phyloP scores from a whole-genome alignment of 2,797 vertebrate genomes.

The Enteromius anoplus region DNA sequence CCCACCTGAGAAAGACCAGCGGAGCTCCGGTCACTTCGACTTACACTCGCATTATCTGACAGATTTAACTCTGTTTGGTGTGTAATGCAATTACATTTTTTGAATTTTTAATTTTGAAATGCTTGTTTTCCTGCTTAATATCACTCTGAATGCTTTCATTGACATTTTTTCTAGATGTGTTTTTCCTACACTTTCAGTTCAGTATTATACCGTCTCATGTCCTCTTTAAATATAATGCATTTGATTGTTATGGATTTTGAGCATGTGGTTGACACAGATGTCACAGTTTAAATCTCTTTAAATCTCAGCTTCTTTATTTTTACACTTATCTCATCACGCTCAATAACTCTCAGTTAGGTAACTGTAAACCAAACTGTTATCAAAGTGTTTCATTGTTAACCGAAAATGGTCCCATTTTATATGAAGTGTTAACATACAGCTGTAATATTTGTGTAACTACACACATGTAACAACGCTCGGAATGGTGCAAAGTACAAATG shows the following conservation, averaged over 20 bases:
- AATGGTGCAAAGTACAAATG: no score
- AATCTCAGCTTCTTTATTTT: background rate
- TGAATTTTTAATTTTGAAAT: background rate
- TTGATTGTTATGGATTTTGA: background rate
- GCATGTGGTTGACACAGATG: background rate
- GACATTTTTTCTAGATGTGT: background rate
- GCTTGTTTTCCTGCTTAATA: background rate
- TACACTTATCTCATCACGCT: background rate
- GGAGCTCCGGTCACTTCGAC: background rate
- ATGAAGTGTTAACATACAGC: no score
- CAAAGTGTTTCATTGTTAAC: no score
- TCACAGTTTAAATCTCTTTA: background rate
- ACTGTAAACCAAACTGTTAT: background rate
- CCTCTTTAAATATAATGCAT: background rate
- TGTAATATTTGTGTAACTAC: no score
- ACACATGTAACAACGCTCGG: no score
- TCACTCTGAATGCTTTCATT: background rate
- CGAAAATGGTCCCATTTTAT: no score
- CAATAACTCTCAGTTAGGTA: background rate
- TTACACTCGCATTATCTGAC: background rate
- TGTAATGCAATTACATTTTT: background rate
- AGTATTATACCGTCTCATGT: background rate
- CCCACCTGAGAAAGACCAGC: slow-evolving; percentile 82
- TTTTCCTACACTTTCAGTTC: background rate
- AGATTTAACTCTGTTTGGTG: background rate